phyloP scores from a whole-genome alignment of 2,797 vertebrate species.

The Enteromius fasciolatus region DNA sequence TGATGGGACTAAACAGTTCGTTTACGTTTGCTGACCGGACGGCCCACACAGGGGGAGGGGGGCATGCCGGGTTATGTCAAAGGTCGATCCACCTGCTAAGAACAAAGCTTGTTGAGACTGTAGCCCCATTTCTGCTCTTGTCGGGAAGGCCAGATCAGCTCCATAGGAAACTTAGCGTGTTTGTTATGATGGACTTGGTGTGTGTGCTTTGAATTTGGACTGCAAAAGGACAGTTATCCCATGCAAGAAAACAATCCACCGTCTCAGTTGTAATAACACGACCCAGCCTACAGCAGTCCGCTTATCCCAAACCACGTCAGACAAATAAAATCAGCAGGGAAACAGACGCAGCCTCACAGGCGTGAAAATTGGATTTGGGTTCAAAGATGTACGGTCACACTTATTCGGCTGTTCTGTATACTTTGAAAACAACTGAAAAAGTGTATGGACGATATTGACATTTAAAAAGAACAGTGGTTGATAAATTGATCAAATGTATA shows the following conservation, averaged over 20 bases:
- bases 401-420: constrained; percentile 13
- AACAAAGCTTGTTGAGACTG: constrained; percentile 61
- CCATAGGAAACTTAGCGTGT: constrained; percentile 56
- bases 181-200: constrained; percentile 62
- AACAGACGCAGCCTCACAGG: constrained; percentile 23
- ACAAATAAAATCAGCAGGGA: constrained; percentile 57
- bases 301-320: constrained; percentile 47
- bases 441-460: not conserved
- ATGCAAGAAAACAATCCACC: constrained; percentile 47
- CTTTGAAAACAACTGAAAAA: constrained; percentile 17
- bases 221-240: constrained; percentile 51
- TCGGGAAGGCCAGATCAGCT: constrained; percentile 52
- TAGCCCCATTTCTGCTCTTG: constrained; percentile 51
- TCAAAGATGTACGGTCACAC: constrained; percentile 40
- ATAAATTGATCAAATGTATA: not conserved
- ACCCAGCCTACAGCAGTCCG: constrained; percentile 39
- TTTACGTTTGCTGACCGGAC: constrained; percentile 59
- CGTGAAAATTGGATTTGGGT: constrained; percentile 44
- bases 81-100: constrained; percentile 69
- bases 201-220: constrained; percentile 53
- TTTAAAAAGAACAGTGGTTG: not conserved
- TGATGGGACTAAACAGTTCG: constrained; percentile 53
- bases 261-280: constrained; percentile 57
- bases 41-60: constrained; percentile 27
- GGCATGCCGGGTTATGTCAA: constrained; percentile 55